Conservation (phyloP, 2,113 vertebrate genomes). For the Leucopsar rothschildi region DNA sequence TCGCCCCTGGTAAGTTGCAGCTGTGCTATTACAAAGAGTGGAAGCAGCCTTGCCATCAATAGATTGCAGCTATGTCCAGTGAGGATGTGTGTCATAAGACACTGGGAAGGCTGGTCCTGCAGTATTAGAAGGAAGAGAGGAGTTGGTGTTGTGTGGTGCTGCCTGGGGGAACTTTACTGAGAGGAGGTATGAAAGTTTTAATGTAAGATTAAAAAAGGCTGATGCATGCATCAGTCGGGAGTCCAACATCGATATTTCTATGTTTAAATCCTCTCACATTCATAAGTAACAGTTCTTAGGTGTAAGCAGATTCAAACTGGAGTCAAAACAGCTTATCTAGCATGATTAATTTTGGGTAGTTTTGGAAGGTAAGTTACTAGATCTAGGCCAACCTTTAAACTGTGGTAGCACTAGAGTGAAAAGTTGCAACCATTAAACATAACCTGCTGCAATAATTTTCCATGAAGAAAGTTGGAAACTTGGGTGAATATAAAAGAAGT, state of each 20-base stretch:
- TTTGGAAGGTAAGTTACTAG: constrained; percentile 15
- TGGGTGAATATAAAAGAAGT: background rate
- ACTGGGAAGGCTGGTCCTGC: no score
- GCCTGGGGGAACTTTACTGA: no score
- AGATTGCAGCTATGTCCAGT: no score
- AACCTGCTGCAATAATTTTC: background rate
- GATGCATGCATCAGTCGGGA: no score
- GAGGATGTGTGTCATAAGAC: no score
- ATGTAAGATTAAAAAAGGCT: no score
- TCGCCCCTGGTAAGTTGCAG: no score
- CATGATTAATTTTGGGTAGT: background rate
- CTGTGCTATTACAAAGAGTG: no score
- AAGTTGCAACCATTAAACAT: background rate
- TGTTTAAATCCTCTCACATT: background rate
- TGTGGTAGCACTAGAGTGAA: background rate
- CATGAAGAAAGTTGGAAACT: background rate
- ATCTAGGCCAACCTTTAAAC: background rate
- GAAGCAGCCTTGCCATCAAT: no score
- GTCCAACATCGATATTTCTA: background rate
- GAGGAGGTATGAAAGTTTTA: no score
- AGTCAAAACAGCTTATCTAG: background rate
- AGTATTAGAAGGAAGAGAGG: no score
- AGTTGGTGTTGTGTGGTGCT: no score
- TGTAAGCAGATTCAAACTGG: background rate
- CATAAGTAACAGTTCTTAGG: background rate